phyloP scores from a whole-genome alignment of 2,797 vertebrate genomes.

The Cheirogaleus major region DNA sequence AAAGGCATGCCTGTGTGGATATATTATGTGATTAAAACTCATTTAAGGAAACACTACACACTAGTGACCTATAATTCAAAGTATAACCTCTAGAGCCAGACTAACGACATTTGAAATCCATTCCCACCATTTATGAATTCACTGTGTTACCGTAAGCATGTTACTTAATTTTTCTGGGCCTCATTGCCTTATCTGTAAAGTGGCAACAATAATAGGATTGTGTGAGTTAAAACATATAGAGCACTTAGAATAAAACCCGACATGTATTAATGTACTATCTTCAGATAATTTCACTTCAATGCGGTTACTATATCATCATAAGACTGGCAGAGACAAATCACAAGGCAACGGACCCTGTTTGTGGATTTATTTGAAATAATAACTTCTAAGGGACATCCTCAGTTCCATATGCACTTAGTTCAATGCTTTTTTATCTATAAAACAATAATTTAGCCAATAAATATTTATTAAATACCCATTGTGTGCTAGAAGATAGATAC shows the following conservation, averaged over 20 bases:
- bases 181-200: background rate
- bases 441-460: conserved; percentile 1
- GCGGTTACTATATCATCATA: background rate
- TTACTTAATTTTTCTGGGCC: background rate
- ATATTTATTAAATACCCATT: background rate
- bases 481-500: background rate
- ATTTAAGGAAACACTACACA: background rate
- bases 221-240: background rate
- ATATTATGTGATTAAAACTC: background rate
- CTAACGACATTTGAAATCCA: background rate
- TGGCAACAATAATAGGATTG: background rate
- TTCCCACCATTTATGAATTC: background rate
- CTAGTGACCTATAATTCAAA: background rate
- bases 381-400: background rate
- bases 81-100: background rate
- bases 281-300: background rate
- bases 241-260: background rate
- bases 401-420: background rate
- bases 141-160: background rate
- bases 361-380: background rate
- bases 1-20: background rate
- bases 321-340: background rate
- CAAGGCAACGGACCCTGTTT: background rate
- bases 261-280: background rate
- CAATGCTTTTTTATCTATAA: background rate